These are phyloP conservation scores for Lithophane leautieri DNA, from an alignment of 2,888 invertebrate genomes.

Conservation along the genomic window DNA sequence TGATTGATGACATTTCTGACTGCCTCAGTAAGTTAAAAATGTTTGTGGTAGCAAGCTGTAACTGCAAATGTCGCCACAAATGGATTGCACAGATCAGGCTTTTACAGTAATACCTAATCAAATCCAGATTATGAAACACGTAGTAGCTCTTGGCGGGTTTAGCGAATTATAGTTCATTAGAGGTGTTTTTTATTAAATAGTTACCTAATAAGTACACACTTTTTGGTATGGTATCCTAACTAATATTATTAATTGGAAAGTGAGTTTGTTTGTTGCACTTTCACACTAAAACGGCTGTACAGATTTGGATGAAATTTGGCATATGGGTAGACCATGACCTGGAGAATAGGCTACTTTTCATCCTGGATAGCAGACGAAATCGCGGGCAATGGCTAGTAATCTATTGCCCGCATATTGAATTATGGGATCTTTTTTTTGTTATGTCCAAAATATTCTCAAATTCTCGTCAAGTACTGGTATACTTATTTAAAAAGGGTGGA, in stretches of 20 bases:
- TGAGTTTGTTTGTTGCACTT: too few relatives aligned
- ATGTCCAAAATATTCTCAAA: neutral
- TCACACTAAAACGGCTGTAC: too few relatives aligned
- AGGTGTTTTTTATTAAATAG: neutral
- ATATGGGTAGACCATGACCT: too few relatives aligned
- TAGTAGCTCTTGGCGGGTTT: neutral
- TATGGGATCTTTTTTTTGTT: neutral
- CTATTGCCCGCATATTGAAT: too few relatives aligned
- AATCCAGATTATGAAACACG: conserved; percentile 52
- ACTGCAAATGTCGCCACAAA: neutral
- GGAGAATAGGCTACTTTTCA: too few relatives aligned
- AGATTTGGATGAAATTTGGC: too few relatives aligned
- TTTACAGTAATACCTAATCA: conserved; percentile 28
- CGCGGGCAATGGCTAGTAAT: too few relatives aligned
- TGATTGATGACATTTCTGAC: conserved; percentile 11
- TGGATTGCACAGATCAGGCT: conserved; percentile 13
- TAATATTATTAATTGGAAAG: too few relatives aligned
- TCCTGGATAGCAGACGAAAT: too few relatives aligned
- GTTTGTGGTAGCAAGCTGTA: neutral
- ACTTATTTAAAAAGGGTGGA: neutral
- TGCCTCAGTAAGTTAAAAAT: neutral
- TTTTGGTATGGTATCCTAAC: neutral
- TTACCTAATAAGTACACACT: neutral
- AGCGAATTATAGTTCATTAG: neutral
- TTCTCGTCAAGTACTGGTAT: neutral